A percentile compares a stretch with the other conserved stretches of the same genome.
Conservation (phyloP, 1,140 invertebrate species). For the Hycleus phaleratus region DNA sequence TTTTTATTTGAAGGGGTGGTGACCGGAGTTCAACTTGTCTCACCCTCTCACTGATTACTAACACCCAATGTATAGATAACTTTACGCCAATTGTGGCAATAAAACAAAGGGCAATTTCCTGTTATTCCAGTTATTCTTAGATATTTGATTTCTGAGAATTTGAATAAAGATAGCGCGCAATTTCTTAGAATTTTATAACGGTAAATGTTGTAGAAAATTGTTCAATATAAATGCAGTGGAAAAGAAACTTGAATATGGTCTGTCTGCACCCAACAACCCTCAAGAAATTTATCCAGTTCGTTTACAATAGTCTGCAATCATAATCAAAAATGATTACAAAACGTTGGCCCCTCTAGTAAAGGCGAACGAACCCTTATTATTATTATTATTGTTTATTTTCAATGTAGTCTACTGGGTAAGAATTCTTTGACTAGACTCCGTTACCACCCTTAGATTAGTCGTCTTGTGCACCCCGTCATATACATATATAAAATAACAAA, state of each 20-base stretch:
- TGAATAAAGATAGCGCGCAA: too few species aligned
- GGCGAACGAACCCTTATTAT: too few species aligned
- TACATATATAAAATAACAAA: neutral
- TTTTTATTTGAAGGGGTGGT: slow-evolving; percentile 5
- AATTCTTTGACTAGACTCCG: neutral
- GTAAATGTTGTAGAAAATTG: neutral
- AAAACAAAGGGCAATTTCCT: slow-evolving; percentile 26
- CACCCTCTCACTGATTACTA: slow-evolving; percentile 12
- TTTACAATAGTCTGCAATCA: slow-evolving; percentile 19
- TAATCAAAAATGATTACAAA: slow-evolving; percentile 15
- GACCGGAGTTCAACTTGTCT: slow-evolving; percentile 9
- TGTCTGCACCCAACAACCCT: slow-evolving; percentile 15
- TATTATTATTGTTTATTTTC: too few species aligned
- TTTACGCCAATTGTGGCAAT: slow-evolving; percentile 27
- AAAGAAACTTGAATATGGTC: slow-evolving; percentile 14
- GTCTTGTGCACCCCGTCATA: slow-evolving; percentile 4
- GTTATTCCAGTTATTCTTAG: neutral
- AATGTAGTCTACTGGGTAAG: too few species aligned
- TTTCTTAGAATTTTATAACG: neutral
- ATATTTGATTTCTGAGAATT: too few species aligned
- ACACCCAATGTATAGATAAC: slow-evolving; percentile 7
- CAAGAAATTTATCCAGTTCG: slow-evolving; percentile 22
- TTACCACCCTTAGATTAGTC: slow-evolving; percentile 14
- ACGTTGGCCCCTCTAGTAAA: too few species aligned
- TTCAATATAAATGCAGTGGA: slow-evolving; percentile 5